Conservation (phyloP, 2,797 vertebrate species). For the Clarias laeviceps region DNA sequence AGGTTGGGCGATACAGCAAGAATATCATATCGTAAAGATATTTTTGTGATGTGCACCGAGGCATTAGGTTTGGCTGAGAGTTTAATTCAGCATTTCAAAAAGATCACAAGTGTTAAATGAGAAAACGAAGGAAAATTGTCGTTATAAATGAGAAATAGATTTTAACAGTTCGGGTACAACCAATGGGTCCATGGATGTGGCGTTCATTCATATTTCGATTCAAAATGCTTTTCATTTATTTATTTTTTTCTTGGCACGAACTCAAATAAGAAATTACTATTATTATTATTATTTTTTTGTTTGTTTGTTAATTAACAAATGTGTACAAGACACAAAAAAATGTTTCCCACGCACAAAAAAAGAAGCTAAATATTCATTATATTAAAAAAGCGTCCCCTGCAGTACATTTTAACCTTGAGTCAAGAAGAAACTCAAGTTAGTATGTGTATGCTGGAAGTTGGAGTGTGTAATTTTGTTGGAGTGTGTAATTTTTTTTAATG, state of each 20-base stretch:
- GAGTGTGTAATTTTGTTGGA: too few species aligned
- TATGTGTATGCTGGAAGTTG: neutral
- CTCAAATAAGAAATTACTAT: neutral
- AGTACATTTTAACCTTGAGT: neutral
- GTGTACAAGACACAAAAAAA: neutral
- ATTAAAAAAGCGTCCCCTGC: neutral
- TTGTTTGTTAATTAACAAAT: neutral
- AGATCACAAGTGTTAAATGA: neutral
- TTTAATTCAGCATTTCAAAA: neutral
- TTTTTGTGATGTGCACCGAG: neutral
- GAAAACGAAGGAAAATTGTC: too few species aligned
- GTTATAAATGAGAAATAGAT: neutral
- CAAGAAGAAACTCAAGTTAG: neutral
- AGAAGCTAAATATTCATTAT: neutral
- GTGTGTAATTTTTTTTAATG: too few species aligned
- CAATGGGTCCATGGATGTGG: neutral
- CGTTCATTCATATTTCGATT: neutral
- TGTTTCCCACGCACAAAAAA: neutral
- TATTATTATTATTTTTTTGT: too few species aligned
- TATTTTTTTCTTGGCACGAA: neutral
- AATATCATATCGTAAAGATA: neutral
- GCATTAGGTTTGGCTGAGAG: too few species aligned
- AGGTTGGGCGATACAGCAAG: neutral
- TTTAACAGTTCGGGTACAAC: neutral
- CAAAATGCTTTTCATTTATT: neutral